phyloP scores from a whole-genome alignment of 2,113 vertebrate species.

The Hiodon alosoides region DNA sequence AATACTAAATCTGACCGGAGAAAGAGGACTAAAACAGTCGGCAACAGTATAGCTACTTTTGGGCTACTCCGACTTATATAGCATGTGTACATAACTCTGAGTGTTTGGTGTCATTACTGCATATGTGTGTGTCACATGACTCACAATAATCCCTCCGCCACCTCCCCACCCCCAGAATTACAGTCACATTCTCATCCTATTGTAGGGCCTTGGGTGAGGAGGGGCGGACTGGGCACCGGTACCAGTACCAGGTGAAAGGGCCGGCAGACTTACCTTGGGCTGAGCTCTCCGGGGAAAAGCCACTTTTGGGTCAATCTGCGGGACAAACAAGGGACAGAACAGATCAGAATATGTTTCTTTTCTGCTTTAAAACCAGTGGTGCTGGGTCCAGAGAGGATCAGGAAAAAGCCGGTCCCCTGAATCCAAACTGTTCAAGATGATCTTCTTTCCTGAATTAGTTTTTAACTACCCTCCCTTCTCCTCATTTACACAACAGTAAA shows the following conservation, averaged over 20 bases:
- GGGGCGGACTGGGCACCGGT: not conserved
- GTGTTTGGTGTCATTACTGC: not conserved
- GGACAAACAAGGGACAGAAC: conserved; percentile 21
- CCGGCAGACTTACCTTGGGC: conserved; percentile 76
- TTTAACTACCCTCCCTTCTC: no score
- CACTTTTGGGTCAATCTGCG: conserved; percentile 93
- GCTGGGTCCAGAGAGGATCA: no score
- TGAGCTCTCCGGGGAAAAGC: conserved; percentile 91
- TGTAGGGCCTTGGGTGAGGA: not conserved
- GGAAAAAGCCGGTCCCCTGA: no score
- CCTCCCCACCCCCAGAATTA: not conserved
- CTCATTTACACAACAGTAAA: not conserved
- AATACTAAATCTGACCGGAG: no score
- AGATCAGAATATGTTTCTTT: not conserved
- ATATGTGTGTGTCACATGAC: no score
- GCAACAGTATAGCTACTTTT: no score
- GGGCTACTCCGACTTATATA: no score
- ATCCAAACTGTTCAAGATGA: no score
- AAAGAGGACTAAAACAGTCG: no score
- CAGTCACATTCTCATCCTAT: not conserved
- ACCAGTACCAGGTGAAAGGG: conserved; percentile 20
- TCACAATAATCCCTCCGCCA: not conserved
- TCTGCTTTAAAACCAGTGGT: not conserved
- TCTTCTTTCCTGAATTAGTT: no score
- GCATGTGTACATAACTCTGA: no score